These are phyloP conservation scores for Sinella curviseta DNA, from an alignment of 1,140 invertebrate species.

Conservation along the genomic window DNA sequence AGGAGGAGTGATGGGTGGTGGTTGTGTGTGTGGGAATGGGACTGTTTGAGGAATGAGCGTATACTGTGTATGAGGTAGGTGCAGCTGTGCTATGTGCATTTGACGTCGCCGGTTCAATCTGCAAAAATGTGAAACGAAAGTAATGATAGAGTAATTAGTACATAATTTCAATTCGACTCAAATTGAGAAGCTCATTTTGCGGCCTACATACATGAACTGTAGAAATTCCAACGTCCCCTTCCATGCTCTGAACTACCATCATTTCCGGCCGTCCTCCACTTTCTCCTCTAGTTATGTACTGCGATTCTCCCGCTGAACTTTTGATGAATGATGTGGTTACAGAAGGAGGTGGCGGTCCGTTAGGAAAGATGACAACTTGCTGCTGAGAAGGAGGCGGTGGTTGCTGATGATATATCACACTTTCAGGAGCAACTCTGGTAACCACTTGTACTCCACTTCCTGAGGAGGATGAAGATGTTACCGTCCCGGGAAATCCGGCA, in stretches of 20 bases:
- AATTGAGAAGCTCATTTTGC: no score
- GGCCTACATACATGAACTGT: not conserved
- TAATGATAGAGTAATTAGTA: not conserved
- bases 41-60: not conserved
- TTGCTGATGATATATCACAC: conserved; percentile 3
- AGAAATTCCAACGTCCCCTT: not conserved
- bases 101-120: not conserved
- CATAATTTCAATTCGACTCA: not conserved
- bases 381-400: not conserved
- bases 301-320: no score
- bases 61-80: not conserved
- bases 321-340: no score
- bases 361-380: not conserved
- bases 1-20: not conserved
- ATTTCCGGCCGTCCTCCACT: not conserved
- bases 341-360: not conserved
- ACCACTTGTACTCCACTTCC: not conserved
- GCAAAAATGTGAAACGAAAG: no score
- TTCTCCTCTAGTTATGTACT: not conserved
- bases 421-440: not conserved
- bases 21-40: not conserved
- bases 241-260: not conserved
- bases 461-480: not conserved
- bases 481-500: not conserved
- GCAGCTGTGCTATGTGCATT: not conserved